Conservation (phyloP, 1,140 invertebrate genomes). For the Drosophila neocordata region DNA sequence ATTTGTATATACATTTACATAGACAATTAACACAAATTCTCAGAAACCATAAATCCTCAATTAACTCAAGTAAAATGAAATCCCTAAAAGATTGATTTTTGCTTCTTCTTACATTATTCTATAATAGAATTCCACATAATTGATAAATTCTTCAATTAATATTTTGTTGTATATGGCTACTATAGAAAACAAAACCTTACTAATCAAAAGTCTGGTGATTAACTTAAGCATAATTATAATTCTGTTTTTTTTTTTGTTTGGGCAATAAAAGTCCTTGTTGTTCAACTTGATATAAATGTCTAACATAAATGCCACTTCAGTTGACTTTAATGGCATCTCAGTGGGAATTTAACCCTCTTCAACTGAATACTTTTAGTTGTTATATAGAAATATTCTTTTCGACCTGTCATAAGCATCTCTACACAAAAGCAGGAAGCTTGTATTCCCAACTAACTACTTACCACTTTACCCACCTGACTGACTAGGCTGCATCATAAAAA, state of each 20-base stretch:
- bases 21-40: too few relatives aligned
- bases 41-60: background rate
- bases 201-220: background rate
- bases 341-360: constrained; percentile 4
- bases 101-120: background rate
- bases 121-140: too few relatives aligned
- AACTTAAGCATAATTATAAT: constrained; percentile 4
- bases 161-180: background rate
- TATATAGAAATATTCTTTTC: background rate
- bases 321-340: constrained; percentile 10
- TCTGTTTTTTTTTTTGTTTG: background rate
- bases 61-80: background rate
- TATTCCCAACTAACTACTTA: background rate
- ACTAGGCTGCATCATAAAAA: constrained; percentile 1
- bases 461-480: background rate
- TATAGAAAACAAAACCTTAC: background rate
- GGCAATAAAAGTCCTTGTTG: background rate
- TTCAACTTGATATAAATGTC: background rate
- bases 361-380: constrained; percentile 1
- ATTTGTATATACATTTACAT: too few relatives aligned
- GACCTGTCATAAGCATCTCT: constrained; percentile 4
- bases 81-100: background rate
- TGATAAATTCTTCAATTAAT: background rate
- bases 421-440: background rate
- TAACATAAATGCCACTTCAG: constrained; percentile 7